Evolutionary conservation across 1,140 invertebrate species (phyloP).

Genomic region (Lineus longissimus): DNA sequence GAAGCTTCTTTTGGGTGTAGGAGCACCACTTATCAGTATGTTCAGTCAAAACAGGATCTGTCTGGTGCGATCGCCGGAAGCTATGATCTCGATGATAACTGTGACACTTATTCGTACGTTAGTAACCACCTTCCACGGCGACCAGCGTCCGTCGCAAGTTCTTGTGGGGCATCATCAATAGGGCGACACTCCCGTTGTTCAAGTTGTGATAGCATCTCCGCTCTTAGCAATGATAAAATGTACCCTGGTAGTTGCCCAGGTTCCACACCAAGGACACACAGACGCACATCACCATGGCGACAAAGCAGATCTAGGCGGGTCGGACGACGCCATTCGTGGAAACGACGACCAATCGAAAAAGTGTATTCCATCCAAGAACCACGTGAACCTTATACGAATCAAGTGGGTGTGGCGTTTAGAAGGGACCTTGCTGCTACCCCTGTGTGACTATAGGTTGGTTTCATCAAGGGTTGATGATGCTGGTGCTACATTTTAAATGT

Average conservation of each 20-base stretch:
- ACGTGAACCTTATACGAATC: not conserved
- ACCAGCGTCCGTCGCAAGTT: not conserved
- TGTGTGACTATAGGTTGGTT: not conserved
- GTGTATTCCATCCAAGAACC: slow-evolving; percentile 11
- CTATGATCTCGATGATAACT: slow-evolving; percentile 28
- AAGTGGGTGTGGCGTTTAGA: not conserved
- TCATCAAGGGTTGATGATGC: no score
- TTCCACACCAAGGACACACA: not conserved
- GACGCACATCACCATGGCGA: not conserved
- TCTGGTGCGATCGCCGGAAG: slow-evolving; percentile 30
- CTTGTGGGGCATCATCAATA: not conserved
- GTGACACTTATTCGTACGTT: slow-evolving; percentile 30
- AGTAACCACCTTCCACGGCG: slow-evolving; percentile 23
- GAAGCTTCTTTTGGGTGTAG: not conserved
- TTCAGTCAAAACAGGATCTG: slow-evolving; percentile 27
- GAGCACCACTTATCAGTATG: slow-evolving; percentile 14
- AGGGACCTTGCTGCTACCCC: not conserved
- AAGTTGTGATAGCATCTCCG: slow-evolving; percentile 15
- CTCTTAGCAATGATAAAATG: slow-evolving; percentile 26
- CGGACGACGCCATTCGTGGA: not conserved
- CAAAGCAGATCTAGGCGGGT: not conserved
- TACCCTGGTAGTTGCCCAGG: slow-evolving; percentile 15
- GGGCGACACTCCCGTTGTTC: not conserved
- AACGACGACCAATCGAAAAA: slow-evolving; percentile 5
- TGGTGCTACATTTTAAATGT: no score